phyloP scores from a whole-genome alignment of 1,140 invertebrate genomes.

The Riptortus pedestris region DNA sequence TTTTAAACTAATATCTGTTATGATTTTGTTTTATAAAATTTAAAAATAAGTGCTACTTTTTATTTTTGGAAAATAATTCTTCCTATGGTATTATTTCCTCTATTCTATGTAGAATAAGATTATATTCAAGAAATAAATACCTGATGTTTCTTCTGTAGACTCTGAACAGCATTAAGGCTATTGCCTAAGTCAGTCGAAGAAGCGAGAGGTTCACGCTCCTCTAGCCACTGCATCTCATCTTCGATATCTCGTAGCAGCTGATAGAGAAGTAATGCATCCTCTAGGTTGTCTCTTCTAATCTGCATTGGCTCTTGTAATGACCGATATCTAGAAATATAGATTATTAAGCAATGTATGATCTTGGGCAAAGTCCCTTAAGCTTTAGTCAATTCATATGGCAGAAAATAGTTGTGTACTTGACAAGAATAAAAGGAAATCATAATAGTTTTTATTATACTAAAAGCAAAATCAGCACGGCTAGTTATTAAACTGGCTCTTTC shows the following conservation, averaged over 20 bases:
- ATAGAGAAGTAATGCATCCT: conserved; percentile 74
- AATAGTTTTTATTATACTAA: too few species aligned
- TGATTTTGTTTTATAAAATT: too few species aligned
- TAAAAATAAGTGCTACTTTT: too few species aligned
- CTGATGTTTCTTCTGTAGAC: conserved; percentile 92
- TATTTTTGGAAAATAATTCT: too few species aligned
- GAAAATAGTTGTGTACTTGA: too few species aligned
- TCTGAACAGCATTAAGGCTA: conserved; percentile 83
- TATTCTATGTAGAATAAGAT: too few species aligned
- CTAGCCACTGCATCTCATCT: conserved; percentile 73
- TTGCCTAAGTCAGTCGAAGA: conserved; percentile 64
- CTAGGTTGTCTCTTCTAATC: conserved; percentile 76
- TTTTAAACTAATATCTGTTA: too few species aligned
- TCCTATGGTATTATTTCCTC: too few species aligned
- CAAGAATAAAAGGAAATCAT: too few species aligned
- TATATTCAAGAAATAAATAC: too few species aligned
- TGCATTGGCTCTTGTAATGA: conserved; percentile 80
- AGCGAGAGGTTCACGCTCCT: conserved; percentile 76
- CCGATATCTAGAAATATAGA: conserved; percentile 49
- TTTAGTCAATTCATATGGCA: neutral
- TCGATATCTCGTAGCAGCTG: conserved; percentile 77
- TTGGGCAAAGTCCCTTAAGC: neutral
- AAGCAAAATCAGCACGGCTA: too few species aligned
- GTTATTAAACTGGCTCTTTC: too few species aligned
- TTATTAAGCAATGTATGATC: neutral